These are phyloP conservation scores for Halcyon smyrnensis DNA, from an alignment of 2,797 vertebrate species.

Conservation along the genomic window DNA sequence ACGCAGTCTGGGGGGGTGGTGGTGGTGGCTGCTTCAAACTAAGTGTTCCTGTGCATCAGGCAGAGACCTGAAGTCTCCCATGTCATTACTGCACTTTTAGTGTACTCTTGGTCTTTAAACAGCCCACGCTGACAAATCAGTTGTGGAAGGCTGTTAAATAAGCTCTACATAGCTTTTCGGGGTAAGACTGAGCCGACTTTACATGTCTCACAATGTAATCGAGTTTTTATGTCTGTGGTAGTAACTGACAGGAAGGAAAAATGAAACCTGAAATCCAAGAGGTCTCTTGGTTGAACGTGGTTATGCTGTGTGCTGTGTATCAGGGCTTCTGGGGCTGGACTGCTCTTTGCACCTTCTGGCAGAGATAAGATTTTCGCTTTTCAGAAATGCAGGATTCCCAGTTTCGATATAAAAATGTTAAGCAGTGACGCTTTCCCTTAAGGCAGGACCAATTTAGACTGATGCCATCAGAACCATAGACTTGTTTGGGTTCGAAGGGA, in stretches of 20 bases:
- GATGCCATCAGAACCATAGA: background rate
- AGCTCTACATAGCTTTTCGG: background rate
- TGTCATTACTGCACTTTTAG: background rate
- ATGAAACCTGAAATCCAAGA: background rate
- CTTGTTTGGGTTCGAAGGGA: no score
- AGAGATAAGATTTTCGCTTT: background rate
- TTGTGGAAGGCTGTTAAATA: background rate
- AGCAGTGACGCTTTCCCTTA: background rate
- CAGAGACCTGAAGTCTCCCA: accelerated
- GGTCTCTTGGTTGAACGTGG: background rate
- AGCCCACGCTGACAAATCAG: background rate
- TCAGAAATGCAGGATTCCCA: background rate
- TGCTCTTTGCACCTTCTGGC: background rate
- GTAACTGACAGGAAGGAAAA: background rate
- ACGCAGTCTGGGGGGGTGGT: background rate
- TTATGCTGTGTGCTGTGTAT: background rate
- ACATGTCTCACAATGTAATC: background rate
- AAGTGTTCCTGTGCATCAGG: background rate
- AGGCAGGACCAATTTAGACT: background rate
- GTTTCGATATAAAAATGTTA: background rate
- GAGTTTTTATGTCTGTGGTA: background rate
- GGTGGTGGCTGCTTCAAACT: background rate
- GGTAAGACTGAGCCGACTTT: background rate
- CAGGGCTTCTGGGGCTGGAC: background rate
- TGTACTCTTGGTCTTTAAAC: background rate